Base-by-base conservation (phyloP, 2,888 invertebrate genomes). In the Oasisia sp. region DNA sequence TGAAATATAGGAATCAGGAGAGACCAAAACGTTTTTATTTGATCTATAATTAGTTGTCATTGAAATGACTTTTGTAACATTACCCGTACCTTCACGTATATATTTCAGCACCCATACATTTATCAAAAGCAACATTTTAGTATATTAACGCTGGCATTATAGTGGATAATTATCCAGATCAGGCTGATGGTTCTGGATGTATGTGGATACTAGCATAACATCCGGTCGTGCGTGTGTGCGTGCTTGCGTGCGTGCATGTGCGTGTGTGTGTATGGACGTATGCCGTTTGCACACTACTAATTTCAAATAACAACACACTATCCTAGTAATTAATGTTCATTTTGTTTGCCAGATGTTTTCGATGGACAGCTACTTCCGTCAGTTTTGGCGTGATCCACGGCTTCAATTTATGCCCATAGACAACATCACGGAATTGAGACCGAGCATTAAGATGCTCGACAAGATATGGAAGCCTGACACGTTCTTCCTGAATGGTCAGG, bases 391-490 rank as follows among this genome's bases (percentile, higher is more conserved):
- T 93, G 98, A 98, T 96, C 97, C 97, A 93, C 97, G 98, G 58
- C 97, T 98, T 93, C 97, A 97, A n/a, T 98, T 98, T 96, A 50
- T 32, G 0, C 93, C 93, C 38, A 89, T 92, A 14, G 92, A 91
- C 44, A 93, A 92, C 93, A 94, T 94, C 91, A 92, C 93, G 9
- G 92, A 93, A 74, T 93, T 94, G 90, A 89, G 94, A 32, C 94
- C 94, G 5, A 93, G 94, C 92, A 93, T 94, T 89, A 93, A 92
- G 92, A 94, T 98, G 98, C 96, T 98, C 95, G 98, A 99, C 96
- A 97, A 98, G 95, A 98, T 99, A 95, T 99, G 99, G 99, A 97
- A 98, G 93, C 99, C 99, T 44, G 50, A 91, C 96, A 99, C 99
- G 1, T 96, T 95, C 93, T 98, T 99, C 96, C 98, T 98, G 96